Conservation (phyloP, 2,888 invertebrate genomes). For the Apodemia duryi region DNA sequence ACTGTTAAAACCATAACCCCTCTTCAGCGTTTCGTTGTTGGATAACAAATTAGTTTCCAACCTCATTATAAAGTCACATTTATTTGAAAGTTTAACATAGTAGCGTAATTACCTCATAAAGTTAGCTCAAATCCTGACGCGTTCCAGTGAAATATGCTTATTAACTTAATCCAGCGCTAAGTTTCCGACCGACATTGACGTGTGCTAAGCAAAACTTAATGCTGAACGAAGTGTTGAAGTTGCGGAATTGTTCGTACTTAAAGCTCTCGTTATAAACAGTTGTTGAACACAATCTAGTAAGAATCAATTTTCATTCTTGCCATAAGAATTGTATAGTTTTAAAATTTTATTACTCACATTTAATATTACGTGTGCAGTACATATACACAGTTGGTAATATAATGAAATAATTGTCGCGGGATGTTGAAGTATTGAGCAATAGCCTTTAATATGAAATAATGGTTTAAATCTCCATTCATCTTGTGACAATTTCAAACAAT, state of each 20-base stretch:
- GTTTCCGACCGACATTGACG: slow-evolving; percentile 19
- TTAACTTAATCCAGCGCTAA: slow-evolving; percentile 15
- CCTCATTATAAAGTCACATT: slow-evolving; percentile 1
- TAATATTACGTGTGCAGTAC: no score
- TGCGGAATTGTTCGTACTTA: not conserved
- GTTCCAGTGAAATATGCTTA: slow-evolving; percentile 17
- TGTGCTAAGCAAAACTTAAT: slow-evolving; percentile 22
- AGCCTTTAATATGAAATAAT: no score
- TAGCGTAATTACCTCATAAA: slow-evolving; percentile 15
- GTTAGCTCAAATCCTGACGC: slow-evolving; percentile 6
- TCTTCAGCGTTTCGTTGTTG: not conserved
- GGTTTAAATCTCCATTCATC: no score
- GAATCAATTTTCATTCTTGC: no score
- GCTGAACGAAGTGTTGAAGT: not conserved
- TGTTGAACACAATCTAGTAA: no score
- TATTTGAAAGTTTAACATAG: slow-evolving; percentile 3
- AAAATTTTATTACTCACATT: no score
- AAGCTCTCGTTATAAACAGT: not conserved
- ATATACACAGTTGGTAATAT: no score
- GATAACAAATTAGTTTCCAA: not conserved
- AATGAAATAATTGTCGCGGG: no score
- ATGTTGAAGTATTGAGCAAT: no score
- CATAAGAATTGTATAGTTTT: no score
- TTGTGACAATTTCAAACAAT: no score
- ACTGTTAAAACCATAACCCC: not conserved